Percentiles rank a stretch among this genome's conserved stretches.
Conservation (phyloP, 2,888 invertebrate genomes). For the Crioceris asparagi region DNA sequence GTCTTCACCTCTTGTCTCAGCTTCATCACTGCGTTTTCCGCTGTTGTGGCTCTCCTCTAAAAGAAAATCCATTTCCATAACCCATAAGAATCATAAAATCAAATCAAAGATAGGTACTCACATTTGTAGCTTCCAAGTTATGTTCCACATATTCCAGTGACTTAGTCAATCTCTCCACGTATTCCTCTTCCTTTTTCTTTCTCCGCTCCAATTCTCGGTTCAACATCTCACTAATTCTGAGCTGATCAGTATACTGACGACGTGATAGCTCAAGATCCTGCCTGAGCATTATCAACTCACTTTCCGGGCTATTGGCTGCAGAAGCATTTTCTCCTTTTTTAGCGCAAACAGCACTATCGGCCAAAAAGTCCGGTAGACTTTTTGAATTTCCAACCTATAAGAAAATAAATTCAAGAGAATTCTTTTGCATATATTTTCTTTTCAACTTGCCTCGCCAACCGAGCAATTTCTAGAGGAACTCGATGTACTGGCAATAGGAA, state of each 20-base stretch:
- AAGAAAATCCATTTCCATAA: conserved; percentile 10
- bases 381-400: conserved; percentile 40
- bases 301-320: conserved; percentile 28
- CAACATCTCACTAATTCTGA: conserved; percentile 41
- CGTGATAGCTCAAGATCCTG: conserved; percentile 46
- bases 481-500: conserved; percentile 27
- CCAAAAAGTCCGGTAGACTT: conserved; percentile 59
- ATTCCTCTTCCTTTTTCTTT: conserved; percentile 43
- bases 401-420: conserved; percentile 2
- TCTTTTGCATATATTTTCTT: neutral
- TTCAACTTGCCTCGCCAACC: conserved; percentile 19
- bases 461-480: conserved; percentile 17
- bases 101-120: conserved; percentile 27
- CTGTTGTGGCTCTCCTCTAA: conserved; percentile 50
- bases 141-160: conserved; percentile 49
- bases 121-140: conserved; percentile 46
- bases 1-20: conserved; percentile 60
- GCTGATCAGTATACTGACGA: conserved; percentile 43
- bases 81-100: conserved; percentile 4
- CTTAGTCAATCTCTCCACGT: conserved; percentile 44
- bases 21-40: conserved; percentile 51
- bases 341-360: conserved; percentile 52
- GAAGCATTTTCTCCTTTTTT: conserved; percentile 24
- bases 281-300: conserved; percentile 40
- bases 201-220: conserved; percentile 44